Base-by-base conservation (phyloP, 2,797 vertebrate genomes). In the Echiichthys vipera region DNA sequence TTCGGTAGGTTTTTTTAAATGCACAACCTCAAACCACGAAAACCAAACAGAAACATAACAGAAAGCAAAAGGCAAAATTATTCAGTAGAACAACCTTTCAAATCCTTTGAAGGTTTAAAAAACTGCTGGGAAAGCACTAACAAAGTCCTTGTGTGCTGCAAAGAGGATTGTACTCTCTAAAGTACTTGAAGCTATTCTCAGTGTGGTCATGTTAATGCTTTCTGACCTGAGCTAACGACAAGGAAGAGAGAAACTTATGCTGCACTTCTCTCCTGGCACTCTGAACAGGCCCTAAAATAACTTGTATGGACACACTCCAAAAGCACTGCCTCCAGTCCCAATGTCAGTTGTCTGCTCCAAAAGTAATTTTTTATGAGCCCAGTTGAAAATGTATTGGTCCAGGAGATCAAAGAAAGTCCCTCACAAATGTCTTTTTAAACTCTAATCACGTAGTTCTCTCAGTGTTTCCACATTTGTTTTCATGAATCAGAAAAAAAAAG, bases 181-280 rank as follows among this genome's bases (percentile, higher is more conserved):
- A 89, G 80, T 79, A 89, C 84, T 85, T 89, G 84, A 77, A 87
- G 88, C 87, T 89, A 85, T 91, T 91, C 85, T 90, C 85, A 88
- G 84, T 84, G 79, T 67, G 62, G 80, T 69, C 83, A 84, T 72
- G 76, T 73, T 91, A 90, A 91, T 88, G 86, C 87, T 85, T 87
- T 88, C 84, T 90, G 86, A 90, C 85, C 65, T 32, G 11, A 51
- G 78, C 79, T 77, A 80, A 89, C 54, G 65, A 90, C 78, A 54
- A 72, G 72, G 67, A 83, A 85, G 78, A 86, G 65, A 83, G 63
- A 85, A 90, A 89, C 83, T 77, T 87, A 74, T 71, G 55, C 76
- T 72, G 47, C 50, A 59, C 72, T 84, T 55, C 73, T 84, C 72
- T 84, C 57, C 73, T 84, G 81, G 78, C 68, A 56, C 65, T 74